phyloP scores from a whole-genome alignment of 2,113 vertebrate species.

The Mystacornis crossleyi region DNA sequence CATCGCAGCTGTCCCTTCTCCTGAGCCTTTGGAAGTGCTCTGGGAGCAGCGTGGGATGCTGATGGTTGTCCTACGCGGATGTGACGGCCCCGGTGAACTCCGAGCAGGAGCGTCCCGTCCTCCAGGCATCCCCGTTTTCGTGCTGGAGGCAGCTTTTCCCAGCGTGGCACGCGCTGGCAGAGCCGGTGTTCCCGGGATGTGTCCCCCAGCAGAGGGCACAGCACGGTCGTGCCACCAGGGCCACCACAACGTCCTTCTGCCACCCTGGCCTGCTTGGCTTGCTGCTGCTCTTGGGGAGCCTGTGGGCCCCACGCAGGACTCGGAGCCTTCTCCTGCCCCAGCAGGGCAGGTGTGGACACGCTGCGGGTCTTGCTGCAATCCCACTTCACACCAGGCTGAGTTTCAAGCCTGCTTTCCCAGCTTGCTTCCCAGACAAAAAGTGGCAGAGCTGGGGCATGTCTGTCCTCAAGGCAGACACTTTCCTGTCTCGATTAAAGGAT shows the following conservation, averaged over 20 bases:
- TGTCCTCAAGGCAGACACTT: background rate
- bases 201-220: constrained; percentile 63
- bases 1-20: background rate
- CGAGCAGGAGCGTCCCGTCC: rapidly evolving
- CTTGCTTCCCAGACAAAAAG: background rate
- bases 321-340: background rate
- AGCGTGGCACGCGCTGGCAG: background rate
- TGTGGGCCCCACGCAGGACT: rapidly evolving
- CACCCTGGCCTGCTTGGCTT: background rate
- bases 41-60: background rate
- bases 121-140: rapidly evolving
- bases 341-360: background rate
- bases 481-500: background rate
- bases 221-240: background rate
- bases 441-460: background rate
- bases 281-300: background rate
- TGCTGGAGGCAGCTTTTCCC: rapidly evolving
- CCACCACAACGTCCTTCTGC: rapidly evolving
- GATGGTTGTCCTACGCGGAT: rapidly evolving
- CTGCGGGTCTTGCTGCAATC: background rate
- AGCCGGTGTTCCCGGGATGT: rapidly evolving
- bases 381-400: background rate
- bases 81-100: background rate
- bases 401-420: background rate
- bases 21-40: rapidly evolving